Evolutionary conservation across 2,888 invertebrate genomes (phyloP).

Genomic region (Chymomyza caudatula): DNA sequence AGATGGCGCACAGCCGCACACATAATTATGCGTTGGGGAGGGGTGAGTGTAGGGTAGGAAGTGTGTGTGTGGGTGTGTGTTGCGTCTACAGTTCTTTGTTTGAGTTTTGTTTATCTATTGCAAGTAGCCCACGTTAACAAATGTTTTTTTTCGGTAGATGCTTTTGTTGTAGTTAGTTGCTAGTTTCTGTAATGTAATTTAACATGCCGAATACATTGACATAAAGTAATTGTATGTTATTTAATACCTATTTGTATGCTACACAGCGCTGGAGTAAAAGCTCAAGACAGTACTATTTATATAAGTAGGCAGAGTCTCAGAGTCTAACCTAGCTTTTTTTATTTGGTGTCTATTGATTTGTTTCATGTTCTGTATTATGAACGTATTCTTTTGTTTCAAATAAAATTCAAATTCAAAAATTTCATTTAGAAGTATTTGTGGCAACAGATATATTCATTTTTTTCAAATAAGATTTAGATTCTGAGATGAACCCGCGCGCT

Average conservation of each 20-base stretch:
- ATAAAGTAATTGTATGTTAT: slow-evolving; percentile 67
- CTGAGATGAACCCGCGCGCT: too few species aligned
- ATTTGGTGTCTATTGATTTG: too few species aligned
- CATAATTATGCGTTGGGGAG: slow-evolving; percentile 61
- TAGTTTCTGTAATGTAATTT: slow-evolving; percentile 6
- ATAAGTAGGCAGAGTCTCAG: too few species aligned
- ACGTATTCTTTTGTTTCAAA: too few species aligned
- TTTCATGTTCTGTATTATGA: too few species aligned
- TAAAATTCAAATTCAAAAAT: too few species aligned
- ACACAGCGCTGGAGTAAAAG: not conserved
- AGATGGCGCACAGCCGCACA: slow-evolving; percentile 40
- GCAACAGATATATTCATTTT: too few species aligned
- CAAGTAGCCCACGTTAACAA: slow-evolving; percentile 40
- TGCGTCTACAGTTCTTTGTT: not conserved
- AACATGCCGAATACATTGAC: slow-evolving; percentile 56
- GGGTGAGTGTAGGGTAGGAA: slow-evolving; percentile 11
- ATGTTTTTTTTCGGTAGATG: slow-evolving; percentile 12
- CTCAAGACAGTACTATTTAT: too few species aligned
- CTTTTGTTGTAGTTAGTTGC: not conserved
- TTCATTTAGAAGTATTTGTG: too few species aligned
- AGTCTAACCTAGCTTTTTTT: too few species aligned
- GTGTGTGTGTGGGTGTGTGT: not conserved
- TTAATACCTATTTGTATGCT: slow-evolving; percentile 7
- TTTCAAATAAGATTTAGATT: too few species aligned
- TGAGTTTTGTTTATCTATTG: slow-evolving; percentile 40